Evolutionary conservation across 1,140 invertebrate genomes (phyloP), one percentile per base, ranked within the genome.

Genomic region (Aphis gossypii): DNA sequence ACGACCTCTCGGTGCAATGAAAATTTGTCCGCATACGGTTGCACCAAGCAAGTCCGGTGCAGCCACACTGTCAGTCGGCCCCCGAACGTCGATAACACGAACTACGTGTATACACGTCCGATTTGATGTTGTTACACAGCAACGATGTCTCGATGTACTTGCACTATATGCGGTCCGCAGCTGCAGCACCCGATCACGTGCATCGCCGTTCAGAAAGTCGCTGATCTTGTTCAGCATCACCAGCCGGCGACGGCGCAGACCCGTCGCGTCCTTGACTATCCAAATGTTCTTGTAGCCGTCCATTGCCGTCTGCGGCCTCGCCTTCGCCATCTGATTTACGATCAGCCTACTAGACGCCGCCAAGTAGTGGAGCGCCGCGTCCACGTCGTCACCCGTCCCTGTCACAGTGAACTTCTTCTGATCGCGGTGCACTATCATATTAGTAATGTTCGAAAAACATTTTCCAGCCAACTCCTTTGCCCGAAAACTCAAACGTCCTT

Each of bases 271-370:
- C 35, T 93, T 93, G 35, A 93, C 21, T 54, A 84, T 38, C 92
- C 92, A 93, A 38, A 93, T 20, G 35, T 93, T 93, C 11, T 54
- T 54, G 20, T 54, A 86, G 5, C 92, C 92, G 14, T 93, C 92
- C 23, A 93, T 93, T 2, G 2, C n/a, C 9, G 35, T 93, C n/a
- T 93, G 92, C 21, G 92, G 82, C 30, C 82, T 51, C 25, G 4
- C 38, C 3, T 11, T 46, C 0, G 5, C 54, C 9, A 93, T 30
- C 25, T 25, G 25, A 3, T 56, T 25, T 2, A 93, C 20, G 5
- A 93, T 21, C 20, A 4, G 23, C 54, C 14, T 20, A 38, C n/a
- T 56, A 9, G 21, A 8, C 2, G 23, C 8, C 6, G 0, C 44
- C 48, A 93, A 30, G 25, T 38, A 9, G 9, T 20, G 4, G 20